Percentiles rank a stretch among this genome's conserved stretches.
These are phyloP conservation scores for Lypha dubia DNA, from an alignment of 2,888 invertebrate genomes.

Conservation along the genomic window DNA sequence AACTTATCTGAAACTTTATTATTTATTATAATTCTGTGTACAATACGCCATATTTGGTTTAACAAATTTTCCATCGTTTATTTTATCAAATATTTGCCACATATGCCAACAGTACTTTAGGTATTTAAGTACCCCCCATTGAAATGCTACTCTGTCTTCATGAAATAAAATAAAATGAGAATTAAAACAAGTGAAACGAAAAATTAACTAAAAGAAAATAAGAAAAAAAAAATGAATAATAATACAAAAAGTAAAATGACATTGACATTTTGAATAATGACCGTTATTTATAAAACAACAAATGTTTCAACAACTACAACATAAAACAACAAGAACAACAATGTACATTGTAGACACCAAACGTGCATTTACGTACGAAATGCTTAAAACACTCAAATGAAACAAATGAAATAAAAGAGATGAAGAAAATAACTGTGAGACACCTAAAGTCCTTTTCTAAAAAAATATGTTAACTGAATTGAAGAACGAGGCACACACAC, in stretches of 20 bases:
- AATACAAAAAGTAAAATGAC: constrained; percentile 77
- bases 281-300: constrained; percentile 72
- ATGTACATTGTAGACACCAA: constrained; percentile 23
- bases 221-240: no score
- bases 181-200: constrained; percentile 28
- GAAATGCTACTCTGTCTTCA: constrained; percentile 35
- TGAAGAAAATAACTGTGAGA: constrained; percentile 34
- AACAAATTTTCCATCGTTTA: not conserved
- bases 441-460: constrained; percentile 57
- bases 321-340: constrained; percentile 12
- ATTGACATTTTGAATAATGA: constrained; percentile 82
- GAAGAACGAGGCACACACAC: constrained; percentile 43
- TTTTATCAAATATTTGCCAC: not conserved
- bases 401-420: constrained; percentile 11
- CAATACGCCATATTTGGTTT: no score
- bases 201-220: constrained; percentile 24
- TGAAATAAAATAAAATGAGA: constrained; percentile 19
- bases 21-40: no score
- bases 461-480: constrained; percentile 60
- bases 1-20: no score
- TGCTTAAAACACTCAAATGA: constrained; percentile 40
- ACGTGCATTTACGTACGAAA: constrained; percentile 37
- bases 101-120: not conserved
- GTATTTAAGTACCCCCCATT: constrained; percentile 48
- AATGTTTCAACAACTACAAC: constrained; percentile 57